Evolutionary conservation across 2,888 invertebrate genomes (phyloP).

Genomic region (Deilephila porcellus): DNA sequence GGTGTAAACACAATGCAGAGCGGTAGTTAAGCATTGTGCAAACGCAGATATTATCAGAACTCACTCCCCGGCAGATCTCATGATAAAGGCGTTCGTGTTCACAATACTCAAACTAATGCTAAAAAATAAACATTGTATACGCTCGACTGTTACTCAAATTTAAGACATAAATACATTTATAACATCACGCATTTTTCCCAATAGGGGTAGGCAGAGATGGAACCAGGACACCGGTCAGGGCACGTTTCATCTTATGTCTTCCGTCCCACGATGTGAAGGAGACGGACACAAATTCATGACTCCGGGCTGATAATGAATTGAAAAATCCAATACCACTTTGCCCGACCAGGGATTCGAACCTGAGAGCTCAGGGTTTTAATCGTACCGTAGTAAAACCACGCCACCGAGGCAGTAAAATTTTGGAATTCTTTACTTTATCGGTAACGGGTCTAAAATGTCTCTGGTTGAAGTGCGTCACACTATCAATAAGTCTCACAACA

Average conservation of each 20-base stretch:
- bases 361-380: no score
- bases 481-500: constrained; percentile 17
- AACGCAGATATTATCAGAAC: constrained; percentile 42
- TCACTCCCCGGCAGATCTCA: constrained; percentile 43
- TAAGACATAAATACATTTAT: no score
- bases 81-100: constrained; percentile 45
- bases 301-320: no score
- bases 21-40: constrained; percentile 50
- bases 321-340: no score
- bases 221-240: no score
- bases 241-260: no score
- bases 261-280: no score
- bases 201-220: no score
- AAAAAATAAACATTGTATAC: constrained; percentile 18
- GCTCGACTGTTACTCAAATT: constrained; percentile 12
- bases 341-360: no score
- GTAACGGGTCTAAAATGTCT: constrained; percentile 1
- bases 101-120: constrained; percentile 37
- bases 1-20: constrained; percentile 51
- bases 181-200: no score
- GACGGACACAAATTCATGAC: no score
- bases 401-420: not conserved
- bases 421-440: constrained; percentile 15
- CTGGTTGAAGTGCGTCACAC: constrained; percentile 15
- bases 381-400: no score